Conservation (phyloP, 37 sponge, comb jelly and placozoan species). For the Spongilla lacustris region DNA sequence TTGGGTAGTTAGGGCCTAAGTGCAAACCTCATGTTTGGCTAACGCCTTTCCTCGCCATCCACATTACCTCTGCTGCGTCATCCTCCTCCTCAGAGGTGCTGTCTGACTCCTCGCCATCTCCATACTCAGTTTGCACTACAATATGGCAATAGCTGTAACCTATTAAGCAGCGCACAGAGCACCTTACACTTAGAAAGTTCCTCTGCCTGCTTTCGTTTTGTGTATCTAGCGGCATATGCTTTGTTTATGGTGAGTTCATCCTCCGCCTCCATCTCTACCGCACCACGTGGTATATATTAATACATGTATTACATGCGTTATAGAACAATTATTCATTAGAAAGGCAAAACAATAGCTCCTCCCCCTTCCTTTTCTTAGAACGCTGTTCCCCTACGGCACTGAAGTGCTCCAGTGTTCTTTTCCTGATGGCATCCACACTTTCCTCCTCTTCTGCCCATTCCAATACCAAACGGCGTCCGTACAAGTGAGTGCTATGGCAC, state of each 20-base stretch:
- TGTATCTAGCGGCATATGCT: constrained; percentile 78
- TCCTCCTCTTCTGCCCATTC: constrained; percentile 97
- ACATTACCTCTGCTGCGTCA: constrained; percentile 33
- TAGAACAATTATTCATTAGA: background rate
- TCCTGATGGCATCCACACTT: constrained; percentile 79
- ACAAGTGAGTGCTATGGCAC: constrained; percentile 90
- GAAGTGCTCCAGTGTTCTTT: constrained; percentile 88
- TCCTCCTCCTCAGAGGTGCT: constrained; percentile 78
- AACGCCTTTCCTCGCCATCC: background rate
- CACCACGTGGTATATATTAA: background rate
- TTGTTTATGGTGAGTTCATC: constrained; percentile 79
- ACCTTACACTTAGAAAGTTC: constrained; percentile 79
- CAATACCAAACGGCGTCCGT: constrained; percentile 92
- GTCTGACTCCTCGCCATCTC: constrained; percentile 38
- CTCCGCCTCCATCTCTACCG: constrained; percentile 6
- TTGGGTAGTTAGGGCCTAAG: constrained; percentile 52
- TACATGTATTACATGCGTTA: background rate
- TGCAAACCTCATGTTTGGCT: background rate
- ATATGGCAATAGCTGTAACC: background rate
- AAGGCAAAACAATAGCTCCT: constrained; percentile 3
- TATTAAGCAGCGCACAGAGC: background rate
- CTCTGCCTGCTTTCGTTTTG: constrained; percentile 75
- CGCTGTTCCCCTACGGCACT: constrained; percentile 11
- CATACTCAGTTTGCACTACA: constrained; percentile 77
- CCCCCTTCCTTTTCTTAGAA: constrained; percentile 31